Percentiles rank a stretch among this genome's conserved stretches.
phyloP scores from a whole-genome alignment of 2,888 invertebrate species.

The Actias luna region DNA sequence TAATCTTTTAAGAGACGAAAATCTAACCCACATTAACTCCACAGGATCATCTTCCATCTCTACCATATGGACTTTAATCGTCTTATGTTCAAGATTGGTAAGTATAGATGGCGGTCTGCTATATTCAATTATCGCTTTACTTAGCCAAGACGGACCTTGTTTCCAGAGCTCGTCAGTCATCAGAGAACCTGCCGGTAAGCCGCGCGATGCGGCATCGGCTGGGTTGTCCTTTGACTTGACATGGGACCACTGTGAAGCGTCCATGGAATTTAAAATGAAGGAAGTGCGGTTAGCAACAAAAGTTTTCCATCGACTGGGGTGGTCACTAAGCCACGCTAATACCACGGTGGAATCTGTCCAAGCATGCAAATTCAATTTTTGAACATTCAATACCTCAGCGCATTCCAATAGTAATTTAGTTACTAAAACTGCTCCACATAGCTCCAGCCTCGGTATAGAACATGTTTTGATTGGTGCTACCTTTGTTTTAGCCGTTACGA shows the following conservation, averaged over 20 bases:
- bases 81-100: too few species aligned
- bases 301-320: constrained; percentile 21
- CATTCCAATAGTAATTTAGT: constrained; percentile 24
- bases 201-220: constrained; percentile 24
- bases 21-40: too few species aligned
- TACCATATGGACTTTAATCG: too few species aligned
- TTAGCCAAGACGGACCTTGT: constrained; percentile 19
- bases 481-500: too few species aligned
- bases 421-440: constrained; percentile 27
- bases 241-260: constrained; percentile 21
- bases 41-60: too few species aligned
- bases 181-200: constrained; percentile 15
- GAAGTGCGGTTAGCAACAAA: constrained; percentile 23
- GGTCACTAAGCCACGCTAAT: constrained; percentile 24
- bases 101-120: too few species aligned
- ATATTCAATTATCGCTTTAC: too few species aligned
- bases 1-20: too few species aligned
- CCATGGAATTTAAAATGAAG: constrained; percentile 18
- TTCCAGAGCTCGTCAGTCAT: constrained; percentile 17
- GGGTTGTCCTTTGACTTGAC: constrained; percentile 21
- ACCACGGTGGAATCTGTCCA: constrained; percentile 24
- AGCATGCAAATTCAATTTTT: constrained; percentile 23
- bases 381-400: constrained; percentile 16
- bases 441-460: constrained; percentile 26
- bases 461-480: constrained; percentile 23